A percentile compares a stretch with the other conserved stretches of the same genome.
These are phyloP conservation scores for Drosophila burlai DNA, from an alignment of 1,140 invertebrate species.

Conservation along the genomic window DNA sequence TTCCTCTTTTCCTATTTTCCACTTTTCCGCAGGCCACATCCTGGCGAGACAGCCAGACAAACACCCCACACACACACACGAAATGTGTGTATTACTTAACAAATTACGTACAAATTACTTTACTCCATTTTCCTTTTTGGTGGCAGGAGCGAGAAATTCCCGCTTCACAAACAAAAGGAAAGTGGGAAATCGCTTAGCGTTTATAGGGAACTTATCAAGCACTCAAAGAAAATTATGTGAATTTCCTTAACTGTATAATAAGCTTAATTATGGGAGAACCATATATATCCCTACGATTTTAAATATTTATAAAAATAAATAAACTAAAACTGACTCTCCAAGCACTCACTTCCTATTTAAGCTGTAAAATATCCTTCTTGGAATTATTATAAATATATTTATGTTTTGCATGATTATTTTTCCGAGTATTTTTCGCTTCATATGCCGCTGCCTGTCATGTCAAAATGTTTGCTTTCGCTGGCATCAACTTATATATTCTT, in stretches of 20 bases:
- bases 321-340: neutral
- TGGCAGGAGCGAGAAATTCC: neutral
- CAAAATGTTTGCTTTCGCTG: conserved; percentile 59
- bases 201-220: conserved; percentile 54
- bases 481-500: conserved; percentile 41
- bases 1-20: conserved; percentile 19
- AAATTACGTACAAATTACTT: conserved; percentile 84
- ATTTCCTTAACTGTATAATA: neutral
- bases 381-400: neutral
- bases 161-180: conserved; percentile 31
- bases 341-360: neutral
- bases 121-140: conserved; percentile 34
- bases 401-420: neutral
- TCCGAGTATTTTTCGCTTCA: neutral
- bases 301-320: neutral
- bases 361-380: neutral
- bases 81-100: conserved; percentile 73
- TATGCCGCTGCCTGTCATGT: conserved; percentile 49
- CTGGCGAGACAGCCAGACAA: conserved; percentile 73
- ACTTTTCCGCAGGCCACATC: conserved; percentile 57
- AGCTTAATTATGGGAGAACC: neutral
- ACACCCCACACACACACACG: conserved; percentile 17
- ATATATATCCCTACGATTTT: too few relatives aligned
- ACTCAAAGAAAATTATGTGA: neutral
- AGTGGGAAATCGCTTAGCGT: conserved; percentile 72